Conservation (phyloP, 1,140 invertebrate genomes). For the Oncopodura yosiiana region DNA sequence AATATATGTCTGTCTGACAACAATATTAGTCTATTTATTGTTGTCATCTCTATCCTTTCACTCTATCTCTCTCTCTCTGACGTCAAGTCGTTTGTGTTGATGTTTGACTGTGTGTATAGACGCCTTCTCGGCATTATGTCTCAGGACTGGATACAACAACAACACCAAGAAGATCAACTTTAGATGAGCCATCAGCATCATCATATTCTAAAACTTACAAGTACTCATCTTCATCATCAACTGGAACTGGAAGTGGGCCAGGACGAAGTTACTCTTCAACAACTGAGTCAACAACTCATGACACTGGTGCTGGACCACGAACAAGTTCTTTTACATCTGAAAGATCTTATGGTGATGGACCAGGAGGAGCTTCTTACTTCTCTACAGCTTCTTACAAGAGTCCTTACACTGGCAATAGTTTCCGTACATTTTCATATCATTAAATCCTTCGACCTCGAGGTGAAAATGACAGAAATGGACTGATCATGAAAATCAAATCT, state of each 20-base stretch:
- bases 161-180: too few species aligned
- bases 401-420: conserved; percentile 32
- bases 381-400: conserved; percentile 30
- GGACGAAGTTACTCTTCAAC: conserved; percentile 5
- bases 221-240: conserved; percentile 3
- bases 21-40: too few species aligned
- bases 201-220: conserved; percentile 22
- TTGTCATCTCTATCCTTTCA: too few species aligned
- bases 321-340: conserved; percentile 22
- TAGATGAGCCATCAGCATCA: conserved; percentile 17
- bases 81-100: conserved; percentile 28
- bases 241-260: not conserved
- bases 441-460: too few species aligned
- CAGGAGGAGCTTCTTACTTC: conserved; percentile 27
- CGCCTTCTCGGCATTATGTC: conserved; percentile 25
- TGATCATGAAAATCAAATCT: too few species aligned
- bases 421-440: conserved; percentile 23
- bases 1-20: too few species aligned
- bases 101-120: conserved; percentile 22
- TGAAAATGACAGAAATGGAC: too few species aligned
- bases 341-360: conserved; percentile 17
- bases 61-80: too few species aligned
- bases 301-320: conserved; percentile 18
- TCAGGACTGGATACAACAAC: too few species aligned
- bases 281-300: conserved; percentile 13